phyloP scores from a whole-genome alignment of 2,113 vertebrate species.

The Siphamia tubifer region DNA sequence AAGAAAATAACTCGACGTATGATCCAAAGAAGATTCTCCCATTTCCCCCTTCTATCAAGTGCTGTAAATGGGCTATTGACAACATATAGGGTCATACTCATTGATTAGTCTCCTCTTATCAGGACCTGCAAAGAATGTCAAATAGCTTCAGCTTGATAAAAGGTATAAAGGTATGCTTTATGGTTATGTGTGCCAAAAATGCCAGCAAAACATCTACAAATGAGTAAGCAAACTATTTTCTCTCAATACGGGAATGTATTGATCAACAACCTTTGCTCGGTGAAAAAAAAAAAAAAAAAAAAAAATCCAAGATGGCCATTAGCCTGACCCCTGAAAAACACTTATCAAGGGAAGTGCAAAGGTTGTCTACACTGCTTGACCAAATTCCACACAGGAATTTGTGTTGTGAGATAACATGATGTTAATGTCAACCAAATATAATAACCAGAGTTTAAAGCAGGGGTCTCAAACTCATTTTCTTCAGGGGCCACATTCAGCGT shows the following conservation, averaged over 20 bases:
- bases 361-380: background rate
- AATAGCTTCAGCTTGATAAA: conserved; percentile 1
- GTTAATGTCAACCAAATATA: conserved; percentile 36
- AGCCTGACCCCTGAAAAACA: background rate
- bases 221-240: background rate
- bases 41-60: background rate
- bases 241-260: background rate
- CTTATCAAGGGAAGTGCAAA: conserved; percentile 32
- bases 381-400: conserved; percentile 46
- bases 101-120: conserved; percentile 45
- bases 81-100: conserved; percentile 27
- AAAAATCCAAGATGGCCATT: background rate
- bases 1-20: background rate
- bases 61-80: conserved; percentile 30
- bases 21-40: background rate
- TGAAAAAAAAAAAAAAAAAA: no score
- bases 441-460: no score
- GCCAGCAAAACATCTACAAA: background rate
- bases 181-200: conserved; percentile 11
- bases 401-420: conserved; percentile 17
- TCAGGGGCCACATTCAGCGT: no score
- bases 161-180: background rate
- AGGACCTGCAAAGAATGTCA: conserved; percentile 20
- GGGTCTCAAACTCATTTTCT: no score
- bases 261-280: background rate